A percentile compares a stretch with the other conserved stretches of the same genome.
Evolutionary conservation across 2,113 vertebrate genomes (phyloP).

Genomic region (Coturnix japonica): DNA sequence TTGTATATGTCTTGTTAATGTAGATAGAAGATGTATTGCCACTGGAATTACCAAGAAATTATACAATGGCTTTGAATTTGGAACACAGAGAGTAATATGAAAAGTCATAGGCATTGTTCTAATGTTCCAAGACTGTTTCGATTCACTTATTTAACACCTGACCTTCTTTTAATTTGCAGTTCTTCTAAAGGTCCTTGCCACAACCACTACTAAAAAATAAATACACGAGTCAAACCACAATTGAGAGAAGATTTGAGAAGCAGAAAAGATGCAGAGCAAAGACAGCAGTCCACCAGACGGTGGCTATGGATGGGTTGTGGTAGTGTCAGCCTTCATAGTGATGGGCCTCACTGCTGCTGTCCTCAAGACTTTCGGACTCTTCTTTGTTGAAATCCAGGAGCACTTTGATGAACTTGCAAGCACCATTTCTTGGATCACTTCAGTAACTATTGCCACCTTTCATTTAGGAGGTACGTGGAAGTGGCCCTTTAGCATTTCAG

Average conservation of each 20-base stretch:
- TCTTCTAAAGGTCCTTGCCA: neutral
- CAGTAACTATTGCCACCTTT: conserved; percentile 77
- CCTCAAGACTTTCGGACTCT: conserved; percentile 80
- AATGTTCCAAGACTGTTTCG: neutral
- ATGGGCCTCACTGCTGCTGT: conserved; percentile 79
- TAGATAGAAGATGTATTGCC: neutral
- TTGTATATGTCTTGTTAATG: neutral
- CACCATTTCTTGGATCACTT: conserved; percentile 82
- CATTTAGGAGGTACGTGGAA: conserved; percentile 77
- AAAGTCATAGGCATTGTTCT: neutral
- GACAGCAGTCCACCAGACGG: conserved; percentile 54
- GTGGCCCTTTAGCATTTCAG: neutral
- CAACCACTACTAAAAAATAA: neutral
- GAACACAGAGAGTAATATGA: neutral
- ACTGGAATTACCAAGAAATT: neutral
- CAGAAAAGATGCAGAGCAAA: conserved; percentile 17
- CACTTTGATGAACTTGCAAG: conserved; percentile 78
- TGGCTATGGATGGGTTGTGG: conserved; percentile 83
- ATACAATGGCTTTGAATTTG: neutral
- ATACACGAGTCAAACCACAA: neutral
- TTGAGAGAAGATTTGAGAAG: neutral
- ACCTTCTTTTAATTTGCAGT: conserved; percentile 21
- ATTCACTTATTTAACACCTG: neutral
- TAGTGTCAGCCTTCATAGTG: conserved; percentile 75
- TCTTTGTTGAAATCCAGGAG: conserved; percentile 82